A percentile compares a stretch with the other conserved stretches of the same genome.
phyloP scores from a whole-genome alignment of 2,888 invertebrate genomes.

The Leucoptera coffeella region DNA sequence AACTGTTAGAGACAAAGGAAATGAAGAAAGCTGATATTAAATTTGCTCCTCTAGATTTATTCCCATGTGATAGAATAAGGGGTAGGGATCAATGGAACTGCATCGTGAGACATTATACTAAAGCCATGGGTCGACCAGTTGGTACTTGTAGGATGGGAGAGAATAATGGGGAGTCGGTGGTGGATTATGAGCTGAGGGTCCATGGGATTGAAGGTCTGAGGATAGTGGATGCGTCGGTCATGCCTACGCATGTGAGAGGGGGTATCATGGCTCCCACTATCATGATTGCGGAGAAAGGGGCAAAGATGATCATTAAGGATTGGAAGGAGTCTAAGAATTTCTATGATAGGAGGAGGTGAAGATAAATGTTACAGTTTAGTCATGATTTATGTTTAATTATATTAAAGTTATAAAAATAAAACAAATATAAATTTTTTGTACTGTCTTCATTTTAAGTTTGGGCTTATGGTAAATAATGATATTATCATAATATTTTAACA shows the following conservation, averaged over 20 bases:
- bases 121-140: slow-evolving; percentile 35
- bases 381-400: no score
- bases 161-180: slow-evolving; percentile 31
- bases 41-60: slow-evolving; percentile 34
- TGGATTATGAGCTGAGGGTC: slow-evolving; percentile 28
- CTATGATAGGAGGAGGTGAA: slow-evolving; percentile 19
- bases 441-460: no score
- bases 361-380: background rate
- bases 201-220: slow-evolving; percentile 39
- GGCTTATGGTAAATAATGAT: no score
- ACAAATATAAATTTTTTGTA: no score
- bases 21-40: slow-evolving; percentile 36
- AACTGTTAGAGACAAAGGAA: slow-evolving; percentile 36
- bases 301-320: slow-evolving; percentile 32
- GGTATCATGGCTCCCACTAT: slow-evolving; percentile 31
- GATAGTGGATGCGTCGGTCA: slow-evolving; percentile 38
- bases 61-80: slow-evolving; percentile 33
- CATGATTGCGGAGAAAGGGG: slow-evolving; percentile 45
- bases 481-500: no score
- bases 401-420: no score
- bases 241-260: slow-evolving; percentile 39
- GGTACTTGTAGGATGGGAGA: slow-evolving; percentile 44
- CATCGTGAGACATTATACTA: slow-evolving; percentile 40
- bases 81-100: slow-evolving; percentile 46
- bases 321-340: slow-evolving; percentile 36